Percentiles rank a stretch among this genome's conserved stretches.
These are phyloP conservation scores for Euzophera pinguis DNA, from an alignment of 2,888 invertebrate species.

Conservation along the genomic window DNA sequence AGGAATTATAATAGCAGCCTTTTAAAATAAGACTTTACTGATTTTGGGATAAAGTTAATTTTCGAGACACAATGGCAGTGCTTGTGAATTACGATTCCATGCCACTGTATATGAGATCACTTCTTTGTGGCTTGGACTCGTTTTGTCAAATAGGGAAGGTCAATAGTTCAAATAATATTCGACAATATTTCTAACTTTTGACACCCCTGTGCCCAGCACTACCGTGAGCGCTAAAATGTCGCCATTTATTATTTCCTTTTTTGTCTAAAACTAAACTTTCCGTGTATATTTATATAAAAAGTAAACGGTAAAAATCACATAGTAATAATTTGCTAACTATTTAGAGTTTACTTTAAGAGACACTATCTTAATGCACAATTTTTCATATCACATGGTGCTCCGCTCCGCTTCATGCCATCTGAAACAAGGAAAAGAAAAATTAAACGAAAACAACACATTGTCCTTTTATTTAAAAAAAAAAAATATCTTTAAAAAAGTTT, in stretches of 20 bases:
- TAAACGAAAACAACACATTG: constrained; percentile 15
- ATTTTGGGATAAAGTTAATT: constrained; percentile 34
- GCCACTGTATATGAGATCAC: constrained; percentile 67
- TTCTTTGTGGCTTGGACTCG: constrained; percentile 52
- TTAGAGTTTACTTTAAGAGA: constrained; percentile 47
- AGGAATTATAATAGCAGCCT: constrained; percentile 33
- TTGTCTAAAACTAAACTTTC: constrained; percentile 41
- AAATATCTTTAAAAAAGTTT: no score
- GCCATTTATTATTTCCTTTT: constrained; percentile 18
- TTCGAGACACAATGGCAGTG: constrained; percentile 57
- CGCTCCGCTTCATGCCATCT: constrained; percentile 43
- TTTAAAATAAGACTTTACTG: constrained; percentile 36
- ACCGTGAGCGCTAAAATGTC: not conserved
- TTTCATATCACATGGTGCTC: constrained; percentile 55
- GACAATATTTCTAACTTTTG: constrained; percentile 11
- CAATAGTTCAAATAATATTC: constrained; percentile 29
- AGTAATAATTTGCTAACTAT: constrained; percentile 68
- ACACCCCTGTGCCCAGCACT: constrained; percentile 13
- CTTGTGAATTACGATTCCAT: constrained; percentile 36
- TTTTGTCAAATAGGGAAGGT: constrained; percentile 31
- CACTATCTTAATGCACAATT: constrained; percentile 52
- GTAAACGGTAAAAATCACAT: constrained; percentile 67
- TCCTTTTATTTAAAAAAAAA: not conserved
- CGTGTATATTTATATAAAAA: constrained; percentile 51
- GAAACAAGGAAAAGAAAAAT: constrained; percentile 45